These are phyloP conservation scores for Chrysomallon squamiferum DNA, from an alignment of 1,140 invertebrate species.

Conservation along the genomic window DNA sequence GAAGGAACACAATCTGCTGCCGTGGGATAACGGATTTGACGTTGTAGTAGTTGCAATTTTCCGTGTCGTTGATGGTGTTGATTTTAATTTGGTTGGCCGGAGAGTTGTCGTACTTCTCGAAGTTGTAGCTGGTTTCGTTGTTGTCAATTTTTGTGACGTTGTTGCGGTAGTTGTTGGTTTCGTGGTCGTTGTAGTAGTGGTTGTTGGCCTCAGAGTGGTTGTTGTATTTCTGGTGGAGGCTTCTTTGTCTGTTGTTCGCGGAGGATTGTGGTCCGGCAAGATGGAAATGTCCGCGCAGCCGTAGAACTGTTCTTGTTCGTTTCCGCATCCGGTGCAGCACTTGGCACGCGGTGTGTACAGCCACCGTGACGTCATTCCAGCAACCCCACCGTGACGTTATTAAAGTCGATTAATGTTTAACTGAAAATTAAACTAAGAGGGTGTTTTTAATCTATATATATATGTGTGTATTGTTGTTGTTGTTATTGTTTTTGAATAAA, in stretches of 20 bases:
- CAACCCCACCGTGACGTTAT: background rate
- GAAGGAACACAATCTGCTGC: no score
- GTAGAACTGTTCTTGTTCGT: background rate
- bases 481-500: background rate
- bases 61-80: no score
- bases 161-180: background rate
- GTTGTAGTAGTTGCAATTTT: no score
- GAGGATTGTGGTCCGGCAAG: background rate
- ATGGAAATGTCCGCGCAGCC: background rate
- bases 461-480: background rate
- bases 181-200: background rate
- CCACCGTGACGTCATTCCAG: background rate
- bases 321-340: constrained; percentile 2
- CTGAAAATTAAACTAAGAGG: background rate
- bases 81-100: no score
- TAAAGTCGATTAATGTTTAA: background rate
- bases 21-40: no score
- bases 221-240: background rate
- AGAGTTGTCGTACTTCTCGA: no score
- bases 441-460: background rate
- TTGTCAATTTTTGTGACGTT: no score
- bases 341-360: background rate
- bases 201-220: background rate
- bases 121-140: no score
- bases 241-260: background rate